A percentile compares a stretch with the other conserved stretches of the same genome.
phyloP scores from a whole-genome alignment of 2,113 vertebrate genomes.

The Leuciscus idus region DNA sequence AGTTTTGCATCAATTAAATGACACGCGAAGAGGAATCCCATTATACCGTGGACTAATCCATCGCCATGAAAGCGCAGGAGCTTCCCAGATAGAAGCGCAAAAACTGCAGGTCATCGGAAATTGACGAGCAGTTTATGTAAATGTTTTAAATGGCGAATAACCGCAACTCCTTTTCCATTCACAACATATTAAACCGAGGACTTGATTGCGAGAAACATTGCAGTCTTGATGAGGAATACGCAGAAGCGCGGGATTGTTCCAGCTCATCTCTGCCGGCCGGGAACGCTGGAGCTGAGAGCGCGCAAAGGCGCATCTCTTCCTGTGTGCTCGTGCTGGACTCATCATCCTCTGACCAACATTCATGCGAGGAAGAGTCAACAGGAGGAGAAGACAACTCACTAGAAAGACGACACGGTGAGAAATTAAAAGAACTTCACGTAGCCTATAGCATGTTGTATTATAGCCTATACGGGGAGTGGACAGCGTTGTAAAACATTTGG shows the following conservation, averaged over 20 bases:
- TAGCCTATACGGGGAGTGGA: background rate
- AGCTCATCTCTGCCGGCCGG: constrained; percentile 2
- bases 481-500: background rate
- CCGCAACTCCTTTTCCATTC: constrained; percentile 76
- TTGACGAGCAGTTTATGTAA: constrained; percentile 9
- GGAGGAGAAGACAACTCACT: constrained; percentile 56
- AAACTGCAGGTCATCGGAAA: background rate
- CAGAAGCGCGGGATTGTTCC: background rate
- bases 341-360: constrained; percentile 45
- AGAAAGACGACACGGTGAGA: constrained; percentile 60
- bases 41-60: constrained; percentile 9
- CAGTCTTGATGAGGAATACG: constrained; percentile 1
- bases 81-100: constrained; percentile 5
- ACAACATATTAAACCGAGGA: constrained; percentile 75
- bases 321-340: constrained; percentile 41
- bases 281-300: constrained; percentile 7
- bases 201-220: constrained; percentile 41
- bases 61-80: constrained; percentile 21
- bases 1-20: constrained; percentile 63
- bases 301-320: constrained; percentile 14
- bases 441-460: background rate
- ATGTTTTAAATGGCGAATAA: constrained; percentile 71
- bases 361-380: constrained; percentile 55
- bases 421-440: background rate
- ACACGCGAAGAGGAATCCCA: constrained; percentile 4